phyloP scores from a whole-genome alignment of 2,797 vertebrate genomes.

The Esox lucius region DNA sequence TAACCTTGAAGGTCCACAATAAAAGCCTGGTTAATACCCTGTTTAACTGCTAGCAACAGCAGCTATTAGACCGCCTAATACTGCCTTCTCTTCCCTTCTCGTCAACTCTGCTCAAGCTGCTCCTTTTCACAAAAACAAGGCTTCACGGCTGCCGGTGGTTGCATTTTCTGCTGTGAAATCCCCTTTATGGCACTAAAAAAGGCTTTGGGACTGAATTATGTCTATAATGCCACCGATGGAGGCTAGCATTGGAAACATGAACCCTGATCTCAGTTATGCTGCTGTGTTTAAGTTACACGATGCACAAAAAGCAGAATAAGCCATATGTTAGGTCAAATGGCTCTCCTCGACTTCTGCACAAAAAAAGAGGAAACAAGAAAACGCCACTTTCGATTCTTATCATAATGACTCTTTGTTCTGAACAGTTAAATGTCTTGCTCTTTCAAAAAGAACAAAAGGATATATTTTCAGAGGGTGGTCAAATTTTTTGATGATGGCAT shows the following conservation, averaged over 20 bases:
- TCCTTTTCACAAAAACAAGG: too few relatives aligned
- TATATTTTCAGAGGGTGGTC: background rate
- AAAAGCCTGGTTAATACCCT: too few relatives aligned
- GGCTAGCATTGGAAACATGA: slow-evolving; percentile 5
- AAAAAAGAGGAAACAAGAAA: background rate
- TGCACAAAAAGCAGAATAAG: slow-evolving; percentile 7
- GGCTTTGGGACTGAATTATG: background rate
- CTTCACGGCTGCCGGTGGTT: too few relatives aligned
- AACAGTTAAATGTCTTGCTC: background rate
- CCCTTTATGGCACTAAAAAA: too few relatives aligned
- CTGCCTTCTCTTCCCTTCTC: too few relatives aligned
- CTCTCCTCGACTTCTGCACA: background rate
- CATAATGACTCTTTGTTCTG: background rate
- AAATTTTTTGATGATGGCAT: background rate
- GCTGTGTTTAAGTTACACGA: slow-evolving; percentile 35
- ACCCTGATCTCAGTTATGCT: background rate
- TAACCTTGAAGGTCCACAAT: too few relatives aligned
- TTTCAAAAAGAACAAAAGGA: background rate
- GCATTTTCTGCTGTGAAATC: too few relatives aligned
- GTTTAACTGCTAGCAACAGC: too few relatives aligned
- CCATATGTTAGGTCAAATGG: too few relatives aligned
- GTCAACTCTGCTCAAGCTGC: too few relatives aligned
- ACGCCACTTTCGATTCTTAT: background rate
- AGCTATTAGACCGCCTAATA: too few relatives aligned
- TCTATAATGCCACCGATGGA: background rate